Base-by-base conservation (phyloP, 2,888 invertebrate species). In the Oligia latruncula region DNA sequence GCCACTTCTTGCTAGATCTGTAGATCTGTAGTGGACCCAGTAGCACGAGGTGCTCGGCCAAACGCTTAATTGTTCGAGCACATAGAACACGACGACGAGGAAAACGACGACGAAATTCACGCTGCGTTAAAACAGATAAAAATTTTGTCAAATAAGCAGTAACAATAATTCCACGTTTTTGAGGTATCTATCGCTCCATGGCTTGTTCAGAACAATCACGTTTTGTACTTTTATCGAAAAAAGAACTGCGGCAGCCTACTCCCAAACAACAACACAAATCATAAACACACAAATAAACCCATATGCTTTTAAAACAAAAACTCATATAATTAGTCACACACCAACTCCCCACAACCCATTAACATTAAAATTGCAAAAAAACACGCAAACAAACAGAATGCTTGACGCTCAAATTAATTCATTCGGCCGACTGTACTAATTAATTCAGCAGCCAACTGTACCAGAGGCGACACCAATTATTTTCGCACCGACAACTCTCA, bases 381-480 rank as follows among this genome's bases (percentile, higher is more conserved):
- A 84, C 67, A 85, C 73, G 77, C 71, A 85, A 79, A 84, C 85
- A 85, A 82, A 89, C 74, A 68, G 49, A 85, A 80, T 65, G 82
- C 77, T 84, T 65, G 81, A 72, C 79, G 76, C 73, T 78, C 83
- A 84, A 89, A 91, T 90, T 87, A 90, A 90, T 90, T 89, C 84
- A 90, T 84, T 84, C 71, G 81, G 74, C 78, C 83, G 89, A 87
- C 88, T 88, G 88, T 88, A 82, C 87, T 90, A 89, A 91, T 91
- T 90, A 91, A 91, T 91, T 90, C 86, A 84, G 71, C 79, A 82
- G 74, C 80, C 77, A 72, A 84, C 81, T 85, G 88, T 88, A 88
- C 88, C 76, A 82, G 85, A 64, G 85, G 82, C 82, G 86, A 85
- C 88, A 82, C 83, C 87, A 88, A 88, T 90, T 89, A 90, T 87